Evolutionary conservation across 2,113 vertebrate species (phyloP), one percentile per base, ranked within the genome.

Genomic region (Monarcha castaneiventris): DNA sequence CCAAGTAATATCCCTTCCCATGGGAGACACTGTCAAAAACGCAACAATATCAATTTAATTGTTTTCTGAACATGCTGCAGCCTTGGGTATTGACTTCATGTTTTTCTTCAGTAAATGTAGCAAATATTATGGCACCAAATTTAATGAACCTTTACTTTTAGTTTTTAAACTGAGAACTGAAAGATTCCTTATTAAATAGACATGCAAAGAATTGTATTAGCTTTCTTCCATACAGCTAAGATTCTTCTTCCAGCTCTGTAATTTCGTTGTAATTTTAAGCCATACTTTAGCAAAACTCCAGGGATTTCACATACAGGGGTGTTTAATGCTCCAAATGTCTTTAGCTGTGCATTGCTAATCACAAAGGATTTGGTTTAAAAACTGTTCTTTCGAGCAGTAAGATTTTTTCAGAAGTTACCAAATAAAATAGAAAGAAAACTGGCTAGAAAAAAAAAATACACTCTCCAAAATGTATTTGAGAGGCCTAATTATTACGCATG

Each of bases 241-340:
- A 64, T 78, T 90, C 48, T 54, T 81, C 93, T 84, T 87, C 79
- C 79, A 95, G 77, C 23, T 84, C 37, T 76, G 48, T 27, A 90
- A 96, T 90, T 90, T 94, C 6, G 4, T 20, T 91, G 82, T 71
- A 91, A 93, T 82, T 96, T 84, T 61, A 92, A 89, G 41, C 39
- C 41, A 51, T 46, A 29, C 26, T 93, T 59, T 6, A 88, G 59
- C 52, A 87, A 85, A 95, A 56, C 93, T 89, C 84, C 20, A 54
- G 82, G 59, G 94, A 89, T 93, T 90, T 94, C 59, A 63, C 30
- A 82, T 63, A 39, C 29, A 73, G 43, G 64, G 49, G 79, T 94
- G 94, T 94, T 97, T 94, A 96, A 94, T 87, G 89, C 76, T 97
- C 43, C 74, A 62, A 90, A 94, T 77, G 43, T 77, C 89, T 97